Conservation (phyloP, 1,140 invertebrate genomes). For the Drosophila miranda region DNA sequence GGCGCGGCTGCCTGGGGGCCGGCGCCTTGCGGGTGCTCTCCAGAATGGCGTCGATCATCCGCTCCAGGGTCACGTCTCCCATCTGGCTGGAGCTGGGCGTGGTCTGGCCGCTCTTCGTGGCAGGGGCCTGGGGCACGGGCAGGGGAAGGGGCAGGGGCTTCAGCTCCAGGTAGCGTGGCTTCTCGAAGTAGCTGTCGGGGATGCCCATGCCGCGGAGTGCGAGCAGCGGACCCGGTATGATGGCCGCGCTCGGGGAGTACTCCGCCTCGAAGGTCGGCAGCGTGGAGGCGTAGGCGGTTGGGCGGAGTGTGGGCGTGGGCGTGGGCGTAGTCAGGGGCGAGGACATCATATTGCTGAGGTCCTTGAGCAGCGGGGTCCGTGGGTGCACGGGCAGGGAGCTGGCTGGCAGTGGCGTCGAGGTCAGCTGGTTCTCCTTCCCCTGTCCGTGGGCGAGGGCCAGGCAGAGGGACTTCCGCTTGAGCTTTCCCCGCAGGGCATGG, state of each 20-base stretch:
- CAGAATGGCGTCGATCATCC: constrained; percentile 81
- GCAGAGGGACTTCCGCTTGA: constrained; percentile 42
- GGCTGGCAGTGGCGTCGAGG: constrained; percentile 71
- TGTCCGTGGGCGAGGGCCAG: constrained; percentile 1
- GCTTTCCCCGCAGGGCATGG: constrained; percentile 40
- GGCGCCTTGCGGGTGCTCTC: constrained; percentile 68
- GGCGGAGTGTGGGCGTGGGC: not conserved
- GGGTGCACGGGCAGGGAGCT: constrained; percentile 8
- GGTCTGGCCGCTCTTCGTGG: constrained; percentile 19
- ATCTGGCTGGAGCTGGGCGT: constrained; percentile 71
- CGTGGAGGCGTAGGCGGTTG: constrained; percentile 43
- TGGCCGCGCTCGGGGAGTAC: constrained; percentile 69
- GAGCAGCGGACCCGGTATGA: constrained; percentile 69
- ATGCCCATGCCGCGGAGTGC: constrained; percentile 76
- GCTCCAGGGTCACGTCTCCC: constrained; percentile 78
- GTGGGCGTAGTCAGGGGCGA: constrained; percentile 35
- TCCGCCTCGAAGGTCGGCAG: constrained; percentile 73
- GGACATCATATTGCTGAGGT: constrained; percentile 71
- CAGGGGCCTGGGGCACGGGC: not conserved
- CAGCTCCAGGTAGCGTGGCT: constrained; percentile 72
- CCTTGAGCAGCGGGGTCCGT: constrained; percentile 55
- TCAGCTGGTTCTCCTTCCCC: constrained; percentile 77
- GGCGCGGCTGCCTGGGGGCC: constrained; percentile 6
- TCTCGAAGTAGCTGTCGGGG: constrained; percentile 79
- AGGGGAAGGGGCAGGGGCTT: constrained; percentile 18